These are phyloP conservation scores for Protonemura montana DNA, from an alignment of 2,888 invertebrate genomes.

Conservation along the genomic window DNA sequence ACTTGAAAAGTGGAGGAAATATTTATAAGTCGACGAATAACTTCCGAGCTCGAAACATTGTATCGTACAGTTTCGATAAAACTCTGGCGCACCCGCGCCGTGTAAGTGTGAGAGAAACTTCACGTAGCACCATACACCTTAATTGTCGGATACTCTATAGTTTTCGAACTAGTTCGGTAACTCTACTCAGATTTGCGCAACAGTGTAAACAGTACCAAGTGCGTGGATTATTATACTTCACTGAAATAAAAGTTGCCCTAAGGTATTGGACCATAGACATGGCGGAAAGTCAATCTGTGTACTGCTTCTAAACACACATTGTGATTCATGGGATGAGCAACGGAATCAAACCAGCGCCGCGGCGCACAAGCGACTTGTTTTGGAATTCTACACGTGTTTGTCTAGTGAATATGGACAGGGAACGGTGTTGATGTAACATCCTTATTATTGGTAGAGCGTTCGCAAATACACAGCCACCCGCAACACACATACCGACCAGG, in stretches of 20 bases:
- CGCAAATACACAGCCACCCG: background rate
- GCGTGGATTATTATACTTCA: background rate
- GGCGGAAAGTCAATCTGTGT: too few relatives aligned
- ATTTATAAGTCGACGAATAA: background rate
- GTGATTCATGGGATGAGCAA: background rate
- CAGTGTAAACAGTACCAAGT: background rate
- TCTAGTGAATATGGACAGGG: background rate
- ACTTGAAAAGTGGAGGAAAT: background rate
- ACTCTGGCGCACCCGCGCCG: too few relatives aligned
- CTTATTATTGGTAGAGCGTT: background rate
- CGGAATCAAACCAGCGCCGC: background rate
- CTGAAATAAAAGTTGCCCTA: background rate
- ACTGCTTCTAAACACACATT: background rate
- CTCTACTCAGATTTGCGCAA: background rate
- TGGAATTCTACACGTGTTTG: slow-evolving; percentile 16
- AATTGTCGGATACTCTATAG: background rate
- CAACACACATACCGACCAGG: background rate
- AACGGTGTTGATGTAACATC: background rate
- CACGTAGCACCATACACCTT: background rate
- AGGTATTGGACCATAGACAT: background rate
- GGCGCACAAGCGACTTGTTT: background rate
- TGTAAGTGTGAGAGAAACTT: too few relatives aligned
- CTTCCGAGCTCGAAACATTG: background rate
- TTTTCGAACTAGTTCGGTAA: background rate
- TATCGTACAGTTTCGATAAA: too few relatives aligned